Evolutionary conservation across 2,888 invertebrate genomes (phyloP), one percentile per base, ranked within the genome.

Genomic region (Cataglyphis albicans): DNA sequence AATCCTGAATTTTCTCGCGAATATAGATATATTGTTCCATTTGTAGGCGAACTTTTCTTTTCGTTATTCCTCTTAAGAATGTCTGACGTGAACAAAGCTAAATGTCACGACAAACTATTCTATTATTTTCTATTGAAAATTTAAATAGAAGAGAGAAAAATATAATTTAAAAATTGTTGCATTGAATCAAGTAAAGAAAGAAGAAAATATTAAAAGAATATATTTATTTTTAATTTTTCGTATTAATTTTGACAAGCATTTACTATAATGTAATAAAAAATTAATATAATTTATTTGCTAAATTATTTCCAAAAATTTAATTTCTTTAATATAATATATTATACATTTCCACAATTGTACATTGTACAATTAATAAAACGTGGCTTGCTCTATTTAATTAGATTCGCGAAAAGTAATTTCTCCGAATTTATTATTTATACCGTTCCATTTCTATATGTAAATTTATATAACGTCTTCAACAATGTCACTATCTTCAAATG

Each of bases 401-500:
- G 18, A 75, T 25, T 29, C 7, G 15, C 10, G 32, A 55, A n/a
- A 18, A 29, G n/a, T 29, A 18, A 35, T 55, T 25, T 1, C 52
- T 25, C 12, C 7, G 12, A 64, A 63, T 15, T 52, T 67, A 55
- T 76, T 25, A 41, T 67, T 76, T 68, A 32, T 32, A 67, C 5
- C n/a, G 25, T 35, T 25, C 10, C 32, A 32, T 12, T 52, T 12
- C 32, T 21, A 32, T 48, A 18, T 18, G 15, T 3, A 52, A 32
- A 78, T 78, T 78, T 70, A 35, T 48, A 48, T 78, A 59, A 68
- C 41, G 4, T 18, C 35, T 35, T 70, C 48, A 67, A 55, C 35
- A 21, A 70, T 78, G 48, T 78, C 59, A 61, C 78, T 78, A 78
- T 78, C 78, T 70, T 44, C 35, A 25, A 78, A 44, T 70, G 70